phyloP scores from a whole-genome alignment of 1,140 invertebrate genomes.

The Drosophila punjabiensis region DNA sequence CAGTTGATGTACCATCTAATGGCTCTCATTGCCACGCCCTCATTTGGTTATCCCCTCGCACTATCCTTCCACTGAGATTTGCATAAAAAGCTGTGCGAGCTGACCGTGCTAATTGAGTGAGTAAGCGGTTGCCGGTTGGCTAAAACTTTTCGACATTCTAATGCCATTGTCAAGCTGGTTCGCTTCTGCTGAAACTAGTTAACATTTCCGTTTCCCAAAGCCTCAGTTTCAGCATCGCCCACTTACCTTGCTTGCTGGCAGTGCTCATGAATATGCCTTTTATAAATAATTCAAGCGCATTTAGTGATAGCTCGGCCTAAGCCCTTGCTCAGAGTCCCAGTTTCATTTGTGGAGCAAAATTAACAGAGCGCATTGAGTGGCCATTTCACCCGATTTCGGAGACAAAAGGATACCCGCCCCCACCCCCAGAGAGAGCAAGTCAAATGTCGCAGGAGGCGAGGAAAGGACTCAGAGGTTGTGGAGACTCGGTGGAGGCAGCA shows the following conservation, averaged over 20 bases:
- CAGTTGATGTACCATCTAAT: conserved; percentile 81
- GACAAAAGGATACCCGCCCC: conserved; percentile 58
- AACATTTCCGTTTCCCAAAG: conserved; percentile 66
- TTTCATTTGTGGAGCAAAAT: conserved; percentile 72
- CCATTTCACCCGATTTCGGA: conserved; percentile 37
- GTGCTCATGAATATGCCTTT: conserved; percentile 78
- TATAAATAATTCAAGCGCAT: conserved; percentile 82
- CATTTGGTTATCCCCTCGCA: conserved; percentile 2
- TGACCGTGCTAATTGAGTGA: conserved; percentile 76
- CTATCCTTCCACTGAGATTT: conserved; percentile 57
- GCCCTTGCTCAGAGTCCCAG: conserved; percentile 41
- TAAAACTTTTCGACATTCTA: conserved; percentile 78
- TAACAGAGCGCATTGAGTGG: conserved; percentile 81
- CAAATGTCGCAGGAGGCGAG: conserved; percentile 63
- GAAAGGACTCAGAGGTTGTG: background rate
- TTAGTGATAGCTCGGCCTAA: conserved; percentile 70
- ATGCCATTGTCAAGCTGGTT: conserved; percentile 79
- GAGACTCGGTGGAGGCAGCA: conserved; percentile 14
- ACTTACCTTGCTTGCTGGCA: conserved; percentile 38
- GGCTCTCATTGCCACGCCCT: conserved; percentile 38
- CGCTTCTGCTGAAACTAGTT: conserved; percentile 64
- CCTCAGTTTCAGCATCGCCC: conserved; percentile 6
- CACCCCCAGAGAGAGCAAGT: conserved; percentile 31
- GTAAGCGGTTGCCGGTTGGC: conserved; percentile 58
- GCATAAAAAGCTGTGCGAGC: conserved; percentile 66